Base-by-base conservation (phyloP, 2,888 invertebrate species). In the Phragmatobia fuliginosa region DNA sequence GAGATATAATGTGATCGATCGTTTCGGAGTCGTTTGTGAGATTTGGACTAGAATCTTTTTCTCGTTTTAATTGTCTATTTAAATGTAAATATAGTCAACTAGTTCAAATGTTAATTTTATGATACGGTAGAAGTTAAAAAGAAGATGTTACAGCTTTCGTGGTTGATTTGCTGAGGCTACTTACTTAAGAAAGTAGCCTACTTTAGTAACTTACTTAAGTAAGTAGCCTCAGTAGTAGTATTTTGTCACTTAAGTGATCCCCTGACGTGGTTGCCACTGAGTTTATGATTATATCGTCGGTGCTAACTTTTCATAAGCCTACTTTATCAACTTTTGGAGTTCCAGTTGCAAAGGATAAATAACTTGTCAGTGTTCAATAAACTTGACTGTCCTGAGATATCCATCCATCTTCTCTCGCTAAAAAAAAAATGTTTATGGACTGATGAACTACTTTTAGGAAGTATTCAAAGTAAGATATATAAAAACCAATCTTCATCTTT, bases 1-100 rank as follows among this genome's bases (percentile, higher is more conserved):
- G 14, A 45, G 45, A 45, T 56, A 28, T 28, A 56, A 56, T 25
- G 52, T 25, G 52, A 56, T 56, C 25, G 52, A 56, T 56, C 28
- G 52, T 52, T 52, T 52, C 25, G 25, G 25, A 52, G n/a, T 56
- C 52, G 52, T 56, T 56, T 56, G 25, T 56, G 52, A 56, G 28
- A 25, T 25, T 56, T 25, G 28, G 25, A 25, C 11, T 56, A 14
- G 11, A 14, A 56, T 56, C 25, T 14, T 56, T 56, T 56, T 0
- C 5, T 6, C 11, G 49, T 28, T 16, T 56, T 5, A 11, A 56
- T 11, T 56, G 10, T 16, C 1, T 56, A 49, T n/a, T 49, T 49
- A 49, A 2, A n/a, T n/a, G n/a, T 11, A 49, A 49, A n/a, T 49
- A n/a, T 11, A 1, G 49, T 4, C 3, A 10, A 21, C n/a, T n/a